Percentiles rank a stretch among this genome's conserved stretches.
Conservation (phyloP, 2,888 invertebrate genomes). For the Drosophila emarginata region DNA sequence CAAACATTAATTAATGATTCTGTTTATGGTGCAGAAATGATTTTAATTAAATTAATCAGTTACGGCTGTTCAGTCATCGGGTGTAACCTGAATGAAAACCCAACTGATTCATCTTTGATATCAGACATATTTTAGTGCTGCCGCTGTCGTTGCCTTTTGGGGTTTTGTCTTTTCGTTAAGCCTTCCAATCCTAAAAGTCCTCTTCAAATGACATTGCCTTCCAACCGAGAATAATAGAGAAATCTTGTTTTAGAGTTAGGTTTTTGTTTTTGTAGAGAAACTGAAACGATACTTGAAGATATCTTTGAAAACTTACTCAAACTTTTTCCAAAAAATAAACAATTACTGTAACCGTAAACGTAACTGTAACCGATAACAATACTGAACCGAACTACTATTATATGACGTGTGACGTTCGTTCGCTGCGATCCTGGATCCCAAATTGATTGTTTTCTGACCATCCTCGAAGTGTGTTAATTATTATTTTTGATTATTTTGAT, state of each 20-base stretch:
- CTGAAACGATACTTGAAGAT: constrained; percentile 50
- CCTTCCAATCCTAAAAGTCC: background rate
- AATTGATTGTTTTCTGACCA: constrained; percentile 30
- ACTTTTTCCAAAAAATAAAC: constrained; percentile 34
- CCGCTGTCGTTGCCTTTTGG: too few relatives aligned
- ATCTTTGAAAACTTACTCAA: constrained; percentile 26
- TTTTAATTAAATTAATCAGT: constrained; percentile 75
- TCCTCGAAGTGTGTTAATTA: constrained; percentile 35
- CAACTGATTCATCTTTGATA: too few relatives aligned
- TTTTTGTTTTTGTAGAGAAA: constrained; percentile 10
- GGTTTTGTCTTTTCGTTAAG: too few relatives aligned
- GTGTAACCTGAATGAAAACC: too few relatives aligned
- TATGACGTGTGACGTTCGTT: constrained; percentile 27
- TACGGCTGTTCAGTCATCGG: constrained; percentile 61
- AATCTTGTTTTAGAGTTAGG: background rate
- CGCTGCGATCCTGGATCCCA: constrained; percentile 13
- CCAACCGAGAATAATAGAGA: background rate
- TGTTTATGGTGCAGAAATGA: constrained; percentile 72
- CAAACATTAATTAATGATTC: constrained; percentile 65
- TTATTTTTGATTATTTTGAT: constrained; percentile 12
- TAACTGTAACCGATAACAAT: constrained; percentile 3
- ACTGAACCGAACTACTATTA: constrained; percentile 28
- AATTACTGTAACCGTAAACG: background rate
- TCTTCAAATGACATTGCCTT: background rate
- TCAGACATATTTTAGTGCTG: too few relatives aligned